Evolutionary conservation across 2,888 invertebrate genomes (phyloP).

Genomic region (Idaea aversata): DNA sequence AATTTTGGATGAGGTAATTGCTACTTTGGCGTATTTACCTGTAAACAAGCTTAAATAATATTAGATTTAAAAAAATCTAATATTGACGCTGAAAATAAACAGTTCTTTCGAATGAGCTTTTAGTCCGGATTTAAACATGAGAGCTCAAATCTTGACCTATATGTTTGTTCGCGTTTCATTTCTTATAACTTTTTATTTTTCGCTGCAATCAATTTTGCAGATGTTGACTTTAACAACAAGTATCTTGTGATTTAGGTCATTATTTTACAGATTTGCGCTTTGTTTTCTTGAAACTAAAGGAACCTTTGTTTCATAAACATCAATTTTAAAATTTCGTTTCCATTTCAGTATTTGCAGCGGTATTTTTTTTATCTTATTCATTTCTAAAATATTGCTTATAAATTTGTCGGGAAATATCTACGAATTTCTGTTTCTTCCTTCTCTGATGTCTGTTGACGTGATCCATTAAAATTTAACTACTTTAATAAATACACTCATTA

Average conservation of each 20-base stretch:
- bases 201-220: slow-evolving; percentile 9
- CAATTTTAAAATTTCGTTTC: background rate
- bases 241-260: background rate
- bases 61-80: slow-evolving; percentile 25
- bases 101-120: slow-evolving; percentile 34
- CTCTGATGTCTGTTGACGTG: slow-evolving; percentile 9
- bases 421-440: background rate
- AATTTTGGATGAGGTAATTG: background rate
- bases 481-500: slow-evolving; percentile 34
- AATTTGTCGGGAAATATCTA: background rate
- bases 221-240: slow-evolving; percentile 1
- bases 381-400: background rate
- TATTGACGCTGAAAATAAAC: slow-evolving; percentile 36
- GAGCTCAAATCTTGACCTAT: slow-evolving; percentile 49
- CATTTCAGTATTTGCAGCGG: background rate
- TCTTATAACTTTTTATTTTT: slow-evolving; percentile 22
- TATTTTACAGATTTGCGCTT: background rate
- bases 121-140: slow-evolving; percentile 39
- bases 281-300: background rate
- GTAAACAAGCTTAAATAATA: background rate
- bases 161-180: slow-evolving; percentile 27
- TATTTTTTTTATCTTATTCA: background rate
- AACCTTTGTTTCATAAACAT: background rate
- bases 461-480: slow-evolving; percentile 23
- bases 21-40: background rate